Conservation (phyloP, 2,113 vertebrate genomes). For the Pampusana beccarii region DNA sequence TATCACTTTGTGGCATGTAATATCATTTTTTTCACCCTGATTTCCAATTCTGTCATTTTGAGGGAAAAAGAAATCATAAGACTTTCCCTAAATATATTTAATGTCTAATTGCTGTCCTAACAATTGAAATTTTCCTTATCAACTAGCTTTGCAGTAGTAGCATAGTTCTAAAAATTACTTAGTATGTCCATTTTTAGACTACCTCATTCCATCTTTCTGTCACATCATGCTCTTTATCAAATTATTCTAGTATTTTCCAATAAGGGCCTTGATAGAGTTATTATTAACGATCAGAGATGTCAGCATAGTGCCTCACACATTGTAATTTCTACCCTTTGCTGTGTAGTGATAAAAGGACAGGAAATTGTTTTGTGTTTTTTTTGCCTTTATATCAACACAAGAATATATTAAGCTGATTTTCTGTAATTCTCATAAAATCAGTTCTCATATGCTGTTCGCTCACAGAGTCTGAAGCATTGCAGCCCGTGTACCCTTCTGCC, state of each 20-base stretch:
- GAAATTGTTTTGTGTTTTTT: not conserved
- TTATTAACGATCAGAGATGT: not conserved
- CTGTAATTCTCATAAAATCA: not conserved
- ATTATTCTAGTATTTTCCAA: not conserved
- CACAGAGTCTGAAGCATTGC: not conserved
- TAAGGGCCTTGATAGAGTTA: not conserved
- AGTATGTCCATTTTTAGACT: not conserved
- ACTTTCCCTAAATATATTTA: not conserved
- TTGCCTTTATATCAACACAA: not conserved
- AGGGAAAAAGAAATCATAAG: not conserved
- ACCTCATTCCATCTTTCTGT: not conserved
- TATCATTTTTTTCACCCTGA: not conserved
- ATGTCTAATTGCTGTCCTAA: slow-evolving; percentile 1
- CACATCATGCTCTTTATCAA: not conserved
- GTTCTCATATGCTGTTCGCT: not conserved
- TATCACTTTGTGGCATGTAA: not conserved
- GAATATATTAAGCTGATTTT: not conserved
- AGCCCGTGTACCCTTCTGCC: not conserved
- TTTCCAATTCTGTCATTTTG: slow-evolving; percentile 4
- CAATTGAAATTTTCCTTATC: not conserved
- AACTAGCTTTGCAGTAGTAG: not conserved
- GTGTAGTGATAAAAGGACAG: not conserved
- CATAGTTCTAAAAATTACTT: slow-evolving; percentile 23
- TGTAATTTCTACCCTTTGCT: not conserved
- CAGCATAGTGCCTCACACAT: not conserved